These are phyloP conservation scores for Machimus atricapillus DNA, from an alignment of 2,888 invertebrate species.

Conservation along the genomic window DNA sequence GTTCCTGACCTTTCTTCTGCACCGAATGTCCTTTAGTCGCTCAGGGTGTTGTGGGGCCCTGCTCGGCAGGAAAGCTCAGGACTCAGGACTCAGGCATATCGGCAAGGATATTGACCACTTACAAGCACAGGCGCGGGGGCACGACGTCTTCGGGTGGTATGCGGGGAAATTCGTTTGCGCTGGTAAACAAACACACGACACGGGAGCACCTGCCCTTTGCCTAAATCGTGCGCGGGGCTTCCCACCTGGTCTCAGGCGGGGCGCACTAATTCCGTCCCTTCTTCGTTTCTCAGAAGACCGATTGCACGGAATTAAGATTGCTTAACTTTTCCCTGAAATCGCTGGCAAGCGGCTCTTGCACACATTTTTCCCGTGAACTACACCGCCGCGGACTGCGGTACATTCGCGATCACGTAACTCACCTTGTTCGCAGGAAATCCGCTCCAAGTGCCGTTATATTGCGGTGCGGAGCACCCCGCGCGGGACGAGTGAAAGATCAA, in stretches of 20 bases:
- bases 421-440: constrained; percentile 20
- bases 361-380: neutral
- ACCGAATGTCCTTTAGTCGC: neutral
- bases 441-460: neutral
- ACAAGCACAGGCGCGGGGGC: neutral
- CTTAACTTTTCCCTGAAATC: neutral
- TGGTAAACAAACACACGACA: neutral
- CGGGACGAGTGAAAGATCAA: neutral
- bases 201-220: neutral
- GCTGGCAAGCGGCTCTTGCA: neutral
- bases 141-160: neutral
- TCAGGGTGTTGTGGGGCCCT: neutral
- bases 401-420: neutral
- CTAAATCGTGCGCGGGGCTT: neutral
- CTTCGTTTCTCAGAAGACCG: neutral
- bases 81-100: neutral
- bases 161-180: neutral
- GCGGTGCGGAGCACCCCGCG: neutral
- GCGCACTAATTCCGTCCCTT: neutral
- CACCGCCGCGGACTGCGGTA: neutral
- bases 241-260: neutral
- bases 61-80: neutral
- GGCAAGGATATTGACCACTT: neutral
- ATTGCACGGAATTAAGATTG: neutral
- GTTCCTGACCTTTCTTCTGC: neutral